A percentile compares a stretch with the other conserved stretches of the same genome.
phyloP scores from a whole-genome alignment of 2,888 invertebrate species.

The Stegana nigrithorax region DNA sequence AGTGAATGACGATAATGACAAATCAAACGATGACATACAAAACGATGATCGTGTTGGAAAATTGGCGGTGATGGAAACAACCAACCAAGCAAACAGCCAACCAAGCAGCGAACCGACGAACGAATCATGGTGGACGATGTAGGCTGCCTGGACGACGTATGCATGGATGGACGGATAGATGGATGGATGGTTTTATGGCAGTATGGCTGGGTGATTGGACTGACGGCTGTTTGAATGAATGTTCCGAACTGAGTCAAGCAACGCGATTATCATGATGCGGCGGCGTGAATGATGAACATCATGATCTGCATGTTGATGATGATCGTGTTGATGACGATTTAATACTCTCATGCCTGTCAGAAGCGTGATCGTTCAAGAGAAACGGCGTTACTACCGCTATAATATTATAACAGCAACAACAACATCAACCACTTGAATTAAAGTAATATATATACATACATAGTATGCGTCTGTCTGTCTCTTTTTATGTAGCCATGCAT shows the following conservation, averaged over 20 bases:
- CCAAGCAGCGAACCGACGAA: slow-evolving; percentile 9
- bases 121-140: too few relatives aligned
- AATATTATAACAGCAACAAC: slow-evolving; percentile 1
- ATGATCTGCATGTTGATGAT: slow-evolving; percentile 25
- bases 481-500: too few relatives aligned
- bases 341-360: slow-evolving; percentile 31
- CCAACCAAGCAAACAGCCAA: background rate
- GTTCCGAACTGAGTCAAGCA: too few relatives aligned
- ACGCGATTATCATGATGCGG: too few relatives aligned
- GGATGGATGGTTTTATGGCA: background rate
- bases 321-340: slow-evolving; percentile 33
- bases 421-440: background rate
- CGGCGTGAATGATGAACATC: slow-evolving; percentile 4
- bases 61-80: slow-evolving; percentile 38
- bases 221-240: slow-evolving; percentile 1
- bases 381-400: slow-evolving; percentile 20
- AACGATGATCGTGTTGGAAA: slow-evolving; percentile 58
- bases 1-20: slow-evolving; percentile 59
- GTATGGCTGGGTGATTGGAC: slow-evolving; percentile 2
- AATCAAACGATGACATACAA: slow-evolving; percentile 64
- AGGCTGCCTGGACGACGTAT: background rate
- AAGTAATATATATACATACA: background rate
- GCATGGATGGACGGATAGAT: slow-evolving; percentile 2
- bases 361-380: slow-evolving; percentile 33
- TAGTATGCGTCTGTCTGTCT: too few relatives aligned